Conservation (phyloP, 2,888 invertebrate genomes). For the Lasioglossum leucozonium region DNA sequence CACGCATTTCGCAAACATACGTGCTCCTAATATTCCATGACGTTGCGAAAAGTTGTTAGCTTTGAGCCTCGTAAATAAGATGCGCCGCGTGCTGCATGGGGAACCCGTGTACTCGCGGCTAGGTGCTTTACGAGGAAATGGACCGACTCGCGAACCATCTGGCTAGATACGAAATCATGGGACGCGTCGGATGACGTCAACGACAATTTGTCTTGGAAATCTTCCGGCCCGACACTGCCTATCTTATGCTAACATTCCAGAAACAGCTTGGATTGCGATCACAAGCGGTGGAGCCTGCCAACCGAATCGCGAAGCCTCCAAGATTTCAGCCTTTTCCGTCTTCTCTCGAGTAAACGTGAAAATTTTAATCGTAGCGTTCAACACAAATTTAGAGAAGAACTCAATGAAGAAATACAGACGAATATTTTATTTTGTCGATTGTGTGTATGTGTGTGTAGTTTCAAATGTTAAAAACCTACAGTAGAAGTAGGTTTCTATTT, state of each 20-base stretch:
- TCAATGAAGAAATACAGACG: too few species aligned
- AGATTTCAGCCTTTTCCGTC: neutral
- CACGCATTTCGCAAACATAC: conserved; percentile 34
- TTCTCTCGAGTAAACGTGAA: neutral
- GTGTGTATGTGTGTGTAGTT: too few species aligned
- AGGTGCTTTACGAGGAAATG: conserved; percentile 43
- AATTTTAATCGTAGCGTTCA: neutral
- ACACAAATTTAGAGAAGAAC: neutral
- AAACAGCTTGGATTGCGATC: neutral
- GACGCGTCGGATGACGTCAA: conserved; percentile 25
- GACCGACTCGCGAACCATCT: conserved; percentile 38
- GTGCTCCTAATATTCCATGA: conserved; percentile 33
- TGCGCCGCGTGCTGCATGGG: neutral
- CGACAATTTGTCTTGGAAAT: conserved; percentile 41
- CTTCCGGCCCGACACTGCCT: conserved; percentile 13
- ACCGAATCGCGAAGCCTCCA: neutral
- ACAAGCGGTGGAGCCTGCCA: neutral
- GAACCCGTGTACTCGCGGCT: neutral
- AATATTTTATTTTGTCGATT: too few species aligned
- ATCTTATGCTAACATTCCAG: neutral
- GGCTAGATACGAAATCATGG: conserved; percentile 29
- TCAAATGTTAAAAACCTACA: too few species aligned
- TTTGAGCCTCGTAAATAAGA: conserved; percentile 47
- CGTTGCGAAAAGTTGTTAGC: conserved; percentile 44
- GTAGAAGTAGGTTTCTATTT: too few species aligned